Evolutionary conservation across 1,140 invertebrate species (phyloP).

Genomic region (Popillia japonica): DNA sequence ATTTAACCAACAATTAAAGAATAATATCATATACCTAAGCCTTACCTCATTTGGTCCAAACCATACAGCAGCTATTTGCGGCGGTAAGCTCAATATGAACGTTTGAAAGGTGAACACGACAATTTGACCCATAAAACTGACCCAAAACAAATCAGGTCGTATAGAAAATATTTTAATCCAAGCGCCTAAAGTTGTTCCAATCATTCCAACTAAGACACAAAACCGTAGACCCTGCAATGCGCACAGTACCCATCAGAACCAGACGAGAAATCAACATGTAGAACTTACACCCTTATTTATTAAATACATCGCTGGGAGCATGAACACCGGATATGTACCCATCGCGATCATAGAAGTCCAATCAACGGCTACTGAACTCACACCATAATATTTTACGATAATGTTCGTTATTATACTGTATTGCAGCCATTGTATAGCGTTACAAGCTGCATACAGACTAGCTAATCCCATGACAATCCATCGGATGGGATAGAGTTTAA

Average conservation of each 20-base stretch:
- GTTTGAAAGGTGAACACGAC: constrained; percentile 73
- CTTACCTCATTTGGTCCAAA: constrained; percentile 66
- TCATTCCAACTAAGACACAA: constrained; percentile 55
- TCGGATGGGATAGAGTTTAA: constrained; percentile 13
- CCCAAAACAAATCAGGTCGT: constrained; percentile 67
- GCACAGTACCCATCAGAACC: no score
- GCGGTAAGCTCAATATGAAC: constrained; percentile 76
- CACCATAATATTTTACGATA: constrained; percentile 26
- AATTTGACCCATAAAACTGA: constrained; percentile 75
- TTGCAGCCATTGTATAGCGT: constrained; percentile 26
- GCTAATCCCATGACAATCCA: constrained; percentile 9
- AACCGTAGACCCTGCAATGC: constrained; percentile 55
- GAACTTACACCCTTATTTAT: constrained; percentile 52
- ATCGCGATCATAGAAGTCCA: constrained; percentile 63
- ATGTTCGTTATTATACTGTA: constrained; percentile 37
- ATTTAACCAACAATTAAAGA: no score
- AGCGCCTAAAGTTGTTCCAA: constrained; percentile 68
- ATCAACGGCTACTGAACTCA: constrained; percentile 66
- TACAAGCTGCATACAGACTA: background rate
- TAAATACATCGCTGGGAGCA: constrained; percentile 51
- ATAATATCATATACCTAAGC: background rate
- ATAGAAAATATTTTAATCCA: constrained; percentile 77
- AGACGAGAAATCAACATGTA: no score
- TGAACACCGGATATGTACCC: constrained; percentile 50
- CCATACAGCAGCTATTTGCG: constrained; percentile 72